These are phyloP conservation scores for Polypterus bichir DNA, from an alignment of 2,113 vertebrate species.

Conservation along the genomic window DNA sequence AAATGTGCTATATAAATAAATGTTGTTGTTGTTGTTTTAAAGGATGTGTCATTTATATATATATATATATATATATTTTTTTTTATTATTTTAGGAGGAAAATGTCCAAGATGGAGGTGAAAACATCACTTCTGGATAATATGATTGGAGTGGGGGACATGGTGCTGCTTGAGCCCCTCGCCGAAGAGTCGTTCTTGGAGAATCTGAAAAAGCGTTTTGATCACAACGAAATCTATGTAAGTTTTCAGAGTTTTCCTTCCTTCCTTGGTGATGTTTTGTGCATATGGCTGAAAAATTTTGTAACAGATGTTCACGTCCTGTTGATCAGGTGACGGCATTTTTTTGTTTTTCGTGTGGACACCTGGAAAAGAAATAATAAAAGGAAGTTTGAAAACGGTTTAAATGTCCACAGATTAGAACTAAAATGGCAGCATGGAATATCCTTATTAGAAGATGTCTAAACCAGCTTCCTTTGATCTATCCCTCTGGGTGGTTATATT, in stretches of 20 bases:
- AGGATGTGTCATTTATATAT: constrained; percentile 3
- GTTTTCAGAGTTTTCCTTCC: constrained; percentile 27
- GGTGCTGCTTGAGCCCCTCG: constrained; percentile 88
- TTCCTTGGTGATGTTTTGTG: background rate
- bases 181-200: constrained; percentile 76
- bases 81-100: constrained; percentile 33
- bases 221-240: constrained; percentile 89
- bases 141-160: constrained; percentile 97
- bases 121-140: constrained; percentile 87
- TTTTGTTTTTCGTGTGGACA: no score
- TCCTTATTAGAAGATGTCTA: no score
- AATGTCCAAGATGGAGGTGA: constrained; percentile 90
- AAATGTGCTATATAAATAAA: background rate
- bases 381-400: no score
- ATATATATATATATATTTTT: constrained; percentile 5
- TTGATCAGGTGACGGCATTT: no score
- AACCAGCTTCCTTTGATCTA: no score
- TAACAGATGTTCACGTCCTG: no score
- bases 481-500: no score
- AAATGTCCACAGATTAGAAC: no score
- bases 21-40: background rate
- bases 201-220: constrained; percentile 90
- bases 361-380: no score
- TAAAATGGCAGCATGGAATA: no score
- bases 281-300: no score